Base-by-base conservation (phyloP, 2,888 invertebrate species). In the Ornithoptera alexandrae region DNA sequence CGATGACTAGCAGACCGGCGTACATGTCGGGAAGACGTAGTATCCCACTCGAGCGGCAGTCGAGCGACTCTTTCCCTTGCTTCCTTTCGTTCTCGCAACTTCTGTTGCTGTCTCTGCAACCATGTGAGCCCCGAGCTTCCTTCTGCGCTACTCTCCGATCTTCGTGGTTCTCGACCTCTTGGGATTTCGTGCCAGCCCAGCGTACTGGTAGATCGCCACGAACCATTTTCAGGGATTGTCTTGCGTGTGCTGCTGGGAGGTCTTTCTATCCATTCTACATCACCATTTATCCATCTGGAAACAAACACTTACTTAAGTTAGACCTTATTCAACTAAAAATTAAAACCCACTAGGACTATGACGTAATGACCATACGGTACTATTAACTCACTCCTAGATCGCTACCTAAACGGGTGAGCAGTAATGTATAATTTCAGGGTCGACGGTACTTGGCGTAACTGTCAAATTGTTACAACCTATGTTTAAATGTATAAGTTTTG, bases 71-170 rank as follows among this genome's bases (percentile, higher is more conserved):
- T 93, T 84, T 95, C 94, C 81, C 96, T 93, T 72, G 95, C 95
- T 83, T 96, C 96, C 78, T 95, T 94, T 76, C 96, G 94, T 77
- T 96, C 96, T 64, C 96, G 94, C 62, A 97, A 93, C 83, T 97
- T 97, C 83, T 96, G 94, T 81, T 97, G 97, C 82, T 97, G 97
- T 74, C 95, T 93, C 85, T 97, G 96, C 72, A 97, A 93, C 97
- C 97, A 97, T 68, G 97, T 95, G 74, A 95, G 89, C 36, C 94
- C 93, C n/a, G 92, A 89, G 73, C 87, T 87, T 58, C 86, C 87
- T 72, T 89, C 91, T 17, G 82, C 79, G 57, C 82, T 83, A 66
- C 89, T 87, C 75, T 90, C 91, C 3, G 90, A 89, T n/a, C 90
- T 82, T 12, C 90, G 81, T 0, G 90, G 86, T 73, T 92, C 92